phyloP scores from a whole-genome alignment of 2,113 vertebrate genomes.

The Coptodon bakossiorum region DNA sequence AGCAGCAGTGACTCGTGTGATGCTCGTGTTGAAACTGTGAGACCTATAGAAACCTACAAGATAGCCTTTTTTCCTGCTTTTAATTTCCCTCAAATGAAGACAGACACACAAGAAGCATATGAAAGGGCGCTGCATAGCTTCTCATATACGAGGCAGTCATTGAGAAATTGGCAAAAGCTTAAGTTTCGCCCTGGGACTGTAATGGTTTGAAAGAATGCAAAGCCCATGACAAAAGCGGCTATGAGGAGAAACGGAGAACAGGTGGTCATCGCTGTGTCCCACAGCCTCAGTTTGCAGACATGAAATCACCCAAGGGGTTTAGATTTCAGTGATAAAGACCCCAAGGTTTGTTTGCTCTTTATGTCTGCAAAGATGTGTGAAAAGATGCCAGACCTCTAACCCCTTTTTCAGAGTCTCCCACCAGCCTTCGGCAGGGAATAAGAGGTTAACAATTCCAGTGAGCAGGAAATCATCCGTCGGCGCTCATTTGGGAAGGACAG shows the following conservation, averaged over 20 bases:
- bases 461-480: constrained; percentile 47
- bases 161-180: constrained; percentile 60
- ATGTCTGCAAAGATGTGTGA: constrained; percentile 66
- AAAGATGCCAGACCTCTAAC: constrained; percentile 63
- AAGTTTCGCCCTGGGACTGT: constrained; percentile 51
- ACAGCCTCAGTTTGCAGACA: constrained; percentile 33
- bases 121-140: constrained; percentile 48
- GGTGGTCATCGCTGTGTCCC: constrained; percentile 65
- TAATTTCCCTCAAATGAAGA: constrained; percentile 44
- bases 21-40: constrained; percentile 32
- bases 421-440: constrained; percentile 2
- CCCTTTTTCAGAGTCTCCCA: constrained; percentile 6
- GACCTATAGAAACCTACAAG: constrained; percentile 49
- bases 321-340: constrained; percentile 71
- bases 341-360: constrained; percentile 66
- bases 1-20: constrained; percentile 28
- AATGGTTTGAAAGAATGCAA: constrained; percentile 66
- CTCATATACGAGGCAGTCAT: constrained; percentile 31
- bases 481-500: constrained; percentile 33
- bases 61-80: constrained; percentile 19
- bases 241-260: constrained; percentile 56
- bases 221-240: constrained; percentile 53
- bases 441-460: constrained; percentile 24
- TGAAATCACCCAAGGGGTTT: constrained; percentile 64
- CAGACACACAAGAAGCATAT: constrained; percentile 39